These are phyloP conservation scores for Lordiphosa mommai DNA, from an alignment of 1,140 invertebrate genomes.

Conservation along the genomic window DNA sequence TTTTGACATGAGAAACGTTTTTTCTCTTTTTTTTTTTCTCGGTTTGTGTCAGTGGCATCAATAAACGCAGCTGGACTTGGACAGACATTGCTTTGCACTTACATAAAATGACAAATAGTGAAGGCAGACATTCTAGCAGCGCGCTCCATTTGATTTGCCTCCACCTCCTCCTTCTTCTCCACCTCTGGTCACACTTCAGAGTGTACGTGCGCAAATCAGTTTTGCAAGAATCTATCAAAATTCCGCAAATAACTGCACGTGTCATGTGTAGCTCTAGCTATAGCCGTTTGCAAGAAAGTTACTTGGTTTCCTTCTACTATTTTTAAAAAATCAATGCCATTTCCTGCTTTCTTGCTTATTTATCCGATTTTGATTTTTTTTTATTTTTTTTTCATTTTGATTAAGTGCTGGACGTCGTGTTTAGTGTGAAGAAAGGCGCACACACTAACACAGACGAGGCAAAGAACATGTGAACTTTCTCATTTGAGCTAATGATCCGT, in stretches of 20 bases:
- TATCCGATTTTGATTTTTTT: no score
- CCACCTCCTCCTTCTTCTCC: background rate
- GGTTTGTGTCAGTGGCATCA: constrained; percentile 12
- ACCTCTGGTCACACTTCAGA: background rate
- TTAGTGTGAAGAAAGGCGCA: constrained; percentile 38
- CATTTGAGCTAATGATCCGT: constrained; percentile 75
- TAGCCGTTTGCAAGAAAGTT: constrained; percentile 30
- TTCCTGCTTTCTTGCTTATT: constrained; percentile 7
- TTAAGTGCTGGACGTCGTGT: constrained; percentile 67
- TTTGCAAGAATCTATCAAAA: constrained; percentile 65
- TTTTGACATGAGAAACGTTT: constrained; percentile 44
- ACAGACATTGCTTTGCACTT: constrained; percentile 40
- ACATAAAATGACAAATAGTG: background rate
- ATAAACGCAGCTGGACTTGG: constrained; percentile 12
- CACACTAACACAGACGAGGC: background rate
- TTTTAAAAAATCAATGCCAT: background rate
- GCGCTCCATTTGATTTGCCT: constrained; percentile 55
- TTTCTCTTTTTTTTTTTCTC: background rate
- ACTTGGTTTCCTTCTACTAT: constrained; percentile 33
- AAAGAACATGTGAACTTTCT: constrained; percentile 68
- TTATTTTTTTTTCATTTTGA: constrained; percentile 67
- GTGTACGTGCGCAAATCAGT: constrained; percentile 64
- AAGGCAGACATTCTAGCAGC: constrained; percentile 11
- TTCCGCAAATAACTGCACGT: constrained; percentile 66
- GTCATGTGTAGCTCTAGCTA: constrained; percentile 37